Evolutionary conservation across 2,797 vertebrate genomes (phyloP).

Genomic region (Anomalospiza imberbis): DNA sequence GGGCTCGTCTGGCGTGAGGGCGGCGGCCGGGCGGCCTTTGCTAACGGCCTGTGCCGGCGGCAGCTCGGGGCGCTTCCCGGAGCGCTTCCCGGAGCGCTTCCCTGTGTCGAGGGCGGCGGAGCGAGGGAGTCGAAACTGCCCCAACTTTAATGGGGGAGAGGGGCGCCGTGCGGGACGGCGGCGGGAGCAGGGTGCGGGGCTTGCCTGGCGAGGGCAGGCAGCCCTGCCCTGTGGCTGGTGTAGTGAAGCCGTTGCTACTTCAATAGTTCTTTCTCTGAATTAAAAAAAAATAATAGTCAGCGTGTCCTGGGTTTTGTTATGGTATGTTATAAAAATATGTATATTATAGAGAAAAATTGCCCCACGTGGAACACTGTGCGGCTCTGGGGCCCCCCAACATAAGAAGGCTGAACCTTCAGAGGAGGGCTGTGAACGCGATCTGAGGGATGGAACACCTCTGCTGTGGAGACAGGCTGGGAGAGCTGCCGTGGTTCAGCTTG

Average conservation of each 20-base stretch:
- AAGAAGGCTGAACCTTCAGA: neutral
- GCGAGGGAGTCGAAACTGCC: neutral
- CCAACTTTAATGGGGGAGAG: neutral
- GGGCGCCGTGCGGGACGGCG: neutral
- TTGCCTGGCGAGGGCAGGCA: neutral
- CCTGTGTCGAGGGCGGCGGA: no score
- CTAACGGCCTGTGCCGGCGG: fast-evolving
- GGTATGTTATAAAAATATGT: fast-evolving
- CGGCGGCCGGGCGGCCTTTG: neutral
- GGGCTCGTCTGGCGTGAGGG: neutral
- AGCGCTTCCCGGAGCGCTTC: neutral
- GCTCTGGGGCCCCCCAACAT: neutral
- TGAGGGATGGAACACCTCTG: neutral
- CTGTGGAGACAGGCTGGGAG: neutral
- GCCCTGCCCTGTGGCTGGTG: no score
- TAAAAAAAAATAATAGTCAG: fast-evolving
- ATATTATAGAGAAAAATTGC: neutral
- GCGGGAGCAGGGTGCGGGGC: neutral
- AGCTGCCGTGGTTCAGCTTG: neutral
- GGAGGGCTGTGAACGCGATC: no score
- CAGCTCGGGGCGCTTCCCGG: neutral
- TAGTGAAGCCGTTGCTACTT: no score
- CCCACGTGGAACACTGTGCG: neutral
- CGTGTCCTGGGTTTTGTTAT: neutral
- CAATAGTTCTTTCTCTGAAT: neutral